phyloP scores from a whole-genome alignment of 2,797 vertebrate genomes.

The Okamejei kenojei region DNA sequence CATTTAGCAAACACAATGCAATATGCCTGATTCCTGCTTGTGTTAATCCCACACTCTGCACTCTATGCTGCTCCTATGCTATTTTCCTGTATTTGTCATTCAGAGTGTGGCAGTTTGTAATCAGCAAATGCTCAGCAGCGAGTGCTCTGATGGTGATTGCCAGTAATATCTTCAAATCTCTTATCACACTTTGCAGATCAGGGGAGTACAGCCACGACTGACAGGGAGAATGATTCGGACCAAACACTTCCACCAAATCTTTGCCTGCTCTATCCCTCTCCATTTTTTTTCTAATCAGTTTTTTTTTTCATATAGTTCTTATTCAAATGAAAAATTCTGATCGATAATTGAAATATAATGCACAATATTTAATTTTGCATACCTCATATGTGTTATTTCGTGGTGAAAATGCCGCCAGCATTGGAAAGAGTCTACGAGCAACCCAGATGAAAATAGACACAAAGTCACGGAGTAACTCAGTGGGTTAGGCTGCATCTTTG shows the following conservation, averaged over 20 bases:
- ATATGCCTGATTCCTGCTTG: no score
- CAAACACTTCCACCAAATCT: background rate
- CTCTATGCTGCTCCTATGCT: background rate
- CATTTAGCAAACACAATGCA: no score
- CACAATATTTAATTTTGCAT: background rate
- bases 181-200: slow-evolving; percentile 1
- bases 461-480: no score
- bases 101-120: background rate
- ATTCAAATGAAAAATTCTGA: background rate
- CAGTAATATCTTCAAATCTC: slow-evolving; percentile 13
- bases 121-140: background rate
- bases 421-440: background rate
- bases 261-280: background rate
- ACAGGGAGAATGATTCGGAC: background rate
- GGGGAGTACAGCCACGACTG: background rate
- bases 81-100: background rate
- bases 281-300: background rate
- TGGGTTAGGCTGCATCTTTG: no score
- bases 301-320: background rate
- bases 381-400: background rate
- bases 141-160: background rate
- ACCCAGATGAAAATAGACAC: background rate
- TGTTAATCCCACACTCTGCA: no score
- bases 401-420: background rate
- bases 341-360: background rate